Base-by-base conservation (phyloP, 2,888 invertebrate genomes). In the Osedax fenrisi region DNA sequence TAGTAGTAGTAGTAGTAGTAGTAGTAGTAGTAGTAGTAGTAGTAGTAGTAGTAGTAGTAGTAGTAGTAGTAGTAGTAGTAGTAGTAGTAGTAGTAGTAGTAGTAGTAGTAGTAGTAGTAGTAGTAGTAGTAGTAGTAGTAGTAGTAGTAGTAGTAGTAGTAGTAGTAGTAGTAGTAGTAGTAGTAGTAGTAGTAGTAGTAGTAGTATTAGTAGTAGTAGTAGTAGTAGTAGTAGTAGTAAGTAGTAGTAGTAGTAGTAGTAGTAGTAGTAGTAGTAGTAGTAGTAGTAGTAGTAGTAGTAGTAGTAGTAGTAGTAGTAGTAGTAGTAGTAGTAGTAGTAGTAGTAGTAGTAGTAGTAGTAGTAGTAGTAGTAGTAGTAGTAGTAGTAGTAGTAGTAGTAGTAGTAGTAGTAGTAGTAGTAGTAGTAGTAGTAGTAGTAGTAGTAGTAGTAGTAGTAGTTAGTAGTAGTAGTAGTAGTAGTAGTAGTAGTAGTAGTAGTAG, bases 231-330 rank as follows among this genome's bases (percentile, higher is more conserved):
- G 41, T 25, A 41, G 41, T 17, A 41, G 41, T 17, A 41, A 69
- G 69, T 25, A 69, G 69, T 25, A 69, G 69, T 25, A 69, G 69
- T 25, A 69, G 69, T 26, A 69, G 69, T 26, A 69, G 69, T 26
- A 69, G 69, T 69, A 69, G 69, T 69, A 69, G 69, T 69, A 69
- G 69, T 69, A 69, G 69, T 69, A 69, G 69, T 26, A 69, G 69
- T 26, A 69, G 69, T 69, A 69, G 69, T 69, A 69, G 69, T 69
- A 69, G 69, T 26, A 69, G 69, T 26, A 69, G 69, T 26, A 69
- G 69, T 69, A 69, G 69, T 69, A 69, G 69, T 69, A 69, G 69
- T 26, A 69, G 69, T 26, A 69, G 69, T 69, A 69, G 69, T 26
- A 69, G 69, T 69, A 69, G 69, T 26, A 69, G 69, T 26, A 69